These are phyloP conservation scores for Microtus montanus DNA, from an alignment of 2,113 vertebrate species.

Conservation along the genomic window DNA sequence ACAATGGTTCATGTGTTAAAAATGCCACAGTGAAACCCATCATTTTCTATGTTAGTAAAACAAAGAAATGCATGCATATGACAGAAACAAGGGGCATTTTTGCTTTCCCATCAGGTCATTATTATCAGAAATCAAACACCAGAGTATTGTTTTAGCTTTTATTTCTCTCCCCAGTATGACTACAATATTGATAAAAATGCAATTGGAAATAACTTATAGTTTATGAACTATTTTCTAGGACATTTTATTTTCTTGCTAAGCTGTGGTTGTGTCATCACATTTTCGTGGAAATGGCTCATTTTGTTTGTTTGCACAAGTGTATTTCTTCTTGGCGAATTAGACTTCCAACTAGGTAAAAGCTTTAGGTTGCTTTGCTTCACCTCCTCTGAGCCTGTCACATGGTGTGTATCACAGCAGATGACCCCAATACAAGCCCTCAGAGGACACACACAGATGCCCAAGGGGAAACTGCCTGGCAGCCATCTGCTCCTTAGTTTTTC, in stretches of 20 bases:
- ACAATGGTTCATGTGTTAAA: not conserved
- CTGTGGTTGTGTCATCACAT: constrained; percentile 39
- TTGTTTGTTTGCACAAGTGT: constrained; percentile 52
- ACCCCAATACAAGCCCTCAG: constrained; percentile 81
- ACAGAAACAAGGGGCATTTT: not conserved
- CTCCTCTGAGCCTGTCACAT: constrained; percentile 75
- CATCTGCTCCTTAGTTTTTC: constrained; percentile 82
- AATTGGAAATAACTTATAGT: not conserved
- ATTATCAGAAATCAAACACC: not conserved
- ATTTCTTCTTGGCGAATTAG: constrained; percentile 60
- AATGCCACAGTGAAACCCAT: not conserved
- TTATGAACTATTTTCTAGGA: constrained; percentile 34
- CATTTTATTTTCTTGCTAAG: constrained; percentile 28
- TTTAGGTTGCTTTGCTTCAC: constrained; percentile 41
- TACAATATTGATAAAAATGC: constrained; percentile 28
- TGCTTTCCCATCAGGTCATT: constrained; percentile 26
- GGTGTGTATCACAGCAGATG: constrained; percentile 84
- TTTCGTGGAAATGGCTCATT: constrained; percentile 13
- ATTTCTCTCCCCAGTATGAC: not conserved
- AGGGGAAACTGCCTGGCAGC: constrained; percentile 81
- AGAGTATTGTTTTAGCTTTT: not conserved
- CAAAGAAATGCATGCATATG: not conserved
- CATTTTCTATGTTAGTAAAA: not conserved
- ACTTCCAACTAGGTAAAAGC: constrained; percentile 50
- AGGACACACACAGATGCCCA: constrained; percentile 77